Base-by-base conservation (phyloP, 2,113 vertebrate species). In the Mus spicilegus region DNA sequence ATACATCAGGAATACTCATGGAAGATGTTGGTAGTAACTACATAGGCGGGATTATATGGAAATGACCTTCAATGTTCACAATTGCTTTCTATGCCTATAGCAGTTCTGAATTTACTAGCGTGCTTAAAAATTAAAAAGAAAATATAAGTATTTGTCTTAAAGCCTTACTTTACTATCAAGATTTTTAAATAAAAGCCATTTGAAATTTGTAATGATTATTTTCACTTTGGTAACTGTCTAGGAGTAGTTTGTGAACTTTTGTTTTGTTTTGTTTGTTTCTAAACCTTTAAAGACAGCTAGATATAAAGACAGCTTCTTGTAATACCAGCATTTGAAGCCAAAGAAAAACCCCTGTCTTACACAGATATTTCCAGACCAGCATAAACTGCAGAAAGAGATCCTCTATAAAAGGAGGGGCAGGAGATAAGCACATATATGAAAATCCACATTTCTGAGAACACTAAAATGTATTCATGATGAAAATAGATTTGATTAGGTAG, bases 151-250 rank as follows among this genome's bases (percentile, higher is more conserved):
- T 78, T 36, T 0, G 30, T 88, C 7, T 86, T 22, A 7, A 76
- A 75, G 10, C 0, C 51, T 80, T 30, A 70, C 63, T 88, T 82
- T 69, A 65, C 19, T 65, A 46, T 19, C 7, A 2, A 42, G 65
- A 86, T 30, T 26, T n/a, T 22, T 4, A 77, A 73, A 77, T 28
- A 67, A 89, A 86, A 90, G 33, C 14, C 67, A 63, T 33, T 39
- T 76, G 20, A 76, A 19, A 2, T 20, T 75, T 92, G 92, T 72
- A 51, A 16, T 42, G 63, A 65, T 70, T 19, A 4, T 88, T 96
- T 96, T 82, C 61, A 87, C 73, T 93, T 81, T 30, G n/a, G 7
- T 77, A 54, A 91, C 73, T 93, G 3, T 54, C 61, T 46, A 49
- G 82, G 26, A 94, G 17, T 42, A 76, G 24, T 67, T 73, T 77